Base-by-base conservation (phyloP, 2,797 vertebrate species). In the Alca torda region DNA sequence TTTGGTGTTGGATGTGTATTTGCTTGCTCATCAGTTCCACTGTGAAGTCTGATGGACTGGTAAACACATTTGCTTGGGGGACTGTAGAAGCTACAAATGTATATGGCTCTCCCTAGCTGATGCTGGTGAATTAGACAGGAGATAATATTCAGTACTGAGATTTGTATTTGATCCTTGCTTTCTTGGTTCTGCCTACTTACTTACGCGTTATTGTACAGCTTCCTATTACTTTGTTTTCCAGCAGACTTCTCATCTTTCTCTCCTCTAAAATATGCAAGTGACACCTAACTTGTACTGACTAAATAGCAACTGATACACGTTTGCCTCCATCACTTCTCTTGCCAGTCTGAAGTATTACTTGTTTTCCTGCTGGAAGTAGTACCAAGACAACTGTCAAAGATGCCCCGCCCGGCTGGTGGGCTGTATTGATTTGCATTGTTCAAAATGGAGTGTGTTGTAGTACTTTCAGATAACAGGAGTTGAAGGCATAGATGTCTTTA, bases 151-250 rank as follows among this genome's bases (percentile, higher is more conserved):
- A 28, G 21, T 35, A 13, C 23, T 37, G 31, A 57, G 54, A 26
- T 39, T 73, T 67, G 28, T 16, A 16, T 67, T 18, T 56, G 31
- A 54, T 67, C 51, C 25, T 77, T 60, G 45, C 65, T 86, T 63
- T 50, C 33, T 69, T 57, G 16, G 30, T 43, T 67, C 48, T 54
- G 16, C 24, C 30, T 35, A 0, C 31, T 56, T 61, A 50, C 48
- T 18, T n/a, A 57, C 2, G 7, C 2, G 1, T 59, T 46, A 43
- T n/a, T 3, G 1, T 45, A 16, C 18, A 31, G 37, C 30, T 75
- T 84, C 56, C 53, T 39, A 6, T 39, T 45, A 19, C 60, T 46
- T 54, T 46, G 23, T 78, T 92, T 88, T 41, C 37, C 56, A 50
- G 54, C 15, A 59, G 21, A 33, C 23, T 69, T 69, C 59, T 39